phyloP scores from a whole-genome alignment of 2,888 invertebrate species.

The Julus scanicus region DNA sequence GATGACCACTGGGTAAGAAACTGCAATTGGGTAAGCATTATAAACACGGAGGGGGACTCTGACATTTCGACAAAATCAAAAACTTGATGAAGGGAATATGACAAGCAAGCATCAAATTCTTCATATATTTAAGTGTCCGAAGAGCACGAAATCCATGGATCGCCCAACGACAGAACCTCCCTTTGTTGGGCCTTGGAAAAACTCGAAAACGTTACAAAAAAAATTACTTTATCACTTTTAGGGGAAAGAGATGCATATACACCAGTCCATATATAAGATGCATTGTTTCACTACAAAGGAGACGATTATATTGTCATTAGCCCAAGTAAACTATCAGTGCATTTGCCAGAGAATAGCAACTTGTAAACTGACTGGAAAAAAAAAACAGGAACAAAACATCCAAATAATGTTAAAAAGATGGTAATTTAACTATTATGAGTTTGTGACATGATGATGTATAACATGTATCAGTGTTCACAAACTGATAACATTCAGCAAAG shows the following conservation, averaged over 20 bases:
- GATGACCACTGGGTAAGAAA: conserved; percentile 5
- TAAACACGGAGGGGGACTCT: not conserved
- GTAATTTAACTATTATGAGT: no score
- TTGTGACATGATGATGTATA: no score
- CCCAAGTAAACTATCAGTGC: no score
- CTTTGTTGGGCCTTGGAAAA: not conserved
- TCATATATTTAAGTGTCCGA: conserved; percentile 38
- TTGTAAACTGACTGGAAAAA: no score
- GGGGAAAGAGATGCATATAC: not conserved
- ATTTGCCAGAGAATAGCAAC: no score
- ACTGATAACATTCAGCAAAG: not conserved
- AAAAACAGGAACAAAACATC: no score
- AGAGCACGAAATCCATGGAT: not conserved
- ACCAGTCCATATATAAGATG: not conserved
- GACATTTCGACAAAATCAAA: conserved; percentile 39
- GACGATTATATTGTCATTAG: no score
- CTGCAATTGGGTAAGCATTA: not conserved
- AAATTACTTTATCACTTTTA: not conserved
- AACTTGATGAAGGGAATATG: conserved; percentile 39
- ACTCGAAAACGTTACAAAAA: not conserved
- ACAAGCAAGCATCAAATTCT: conserved; percentile 48
- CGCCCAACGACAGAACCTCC: not conserved
- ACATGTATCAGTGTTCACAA: no score
- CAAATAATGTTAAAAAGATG: no score
- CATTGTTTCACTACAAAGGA: no score